Base-by-base conservation (phyloP, 2,113 vertebrate genomes). In the Equus przewalskii region DNA sequence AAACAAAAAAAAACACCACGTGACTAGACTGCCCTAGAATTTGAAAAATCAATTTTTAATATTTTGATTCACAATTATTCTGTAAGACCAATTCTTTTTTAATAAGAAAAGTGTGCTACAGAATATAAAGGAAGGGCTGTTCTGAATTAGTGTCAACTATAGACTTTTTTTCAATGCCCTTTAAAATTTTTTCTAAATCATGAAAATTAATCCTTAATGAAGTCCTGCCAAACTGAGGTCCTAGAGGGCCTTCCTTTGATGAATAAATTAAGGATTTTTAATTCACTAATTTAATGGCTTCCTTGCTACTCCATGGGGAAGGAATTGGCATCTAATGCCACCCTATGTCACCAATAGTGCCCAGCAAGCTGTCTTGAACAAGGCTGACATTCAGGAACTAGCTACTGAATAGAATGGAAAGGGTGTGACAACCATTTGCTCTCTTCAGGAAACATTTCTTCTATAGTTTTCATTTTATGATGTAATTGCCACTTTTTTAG, bases 221-320 rank as follows among this genome's bases (percentile, higher is more conserved):
- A 79, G 60, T 89, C 54, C 62, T 89, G 60, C 78, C 88, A 96
- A 95, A 93, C 16, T 89, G 49, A 93, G 60, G 19, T 85, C 51
- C 84, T 73, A 73, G 24, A 69, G 15, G 28, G 44, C 44, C 44
- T 95, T 94, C 64, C 60, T 95, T 95, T 97, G 69, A 83, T 73
- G 56, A 96, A 89, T 84, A 90, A 92, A 78, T 89, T 95, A 94
- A 84, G 15, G 36, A 64, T 73, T 97, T 94, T 78, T 78, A 91
- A 82, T 95, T 91, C 69, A 75, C 46, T 95, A 67, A 90, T 78
- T 82, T 84, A 89, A 64, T 88, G 46, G 62, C 49, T 94, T 94
- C 19, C n/a, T 92, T 54, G 11, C 28, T 58, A 83, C 41, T 73
- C 33, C 49, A 84, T 79, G 14, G 93, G 64, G 64, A 96, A 83